Percentiles rank a stretch among this genome's conserved stretches.
Evolutionary conservation across 2,113 vertebrate genomes (phyloP).

Genomic region (Entomyzon cyanotis): DNA sequence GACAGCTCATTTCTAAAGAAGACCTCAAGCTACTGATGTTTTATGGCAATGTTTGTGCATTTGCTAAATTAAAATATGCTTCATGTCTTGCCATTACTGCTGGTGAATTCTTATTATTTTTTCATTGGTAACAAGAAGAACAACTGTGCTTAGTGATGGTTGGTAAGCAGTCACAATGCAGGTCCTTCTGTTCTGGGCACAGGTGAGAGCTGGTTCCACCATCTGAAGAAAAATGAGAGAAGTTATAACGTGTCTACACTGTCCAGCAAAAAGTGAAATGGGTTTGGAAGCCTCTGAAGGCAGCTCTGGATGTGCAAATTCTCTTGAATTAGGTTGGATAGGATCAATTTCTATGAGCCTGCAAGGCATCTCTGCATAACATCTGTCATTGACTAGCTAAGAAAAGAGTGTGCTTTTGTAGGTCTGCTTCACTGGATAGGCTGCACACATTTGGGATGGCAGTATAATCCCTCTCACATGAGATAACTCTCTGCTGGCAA

Average conservation of each 20-base stretch:
- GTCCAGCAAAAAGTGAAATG: not conserved
- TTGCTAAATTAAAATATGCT: slow-evolving; percentile 75
- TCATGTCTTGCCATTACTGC: slow-evolving; percentile 60
- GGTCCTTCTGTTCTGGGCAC: not conserved
- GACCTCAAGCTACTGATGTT: slow-evolving; percentile 29
- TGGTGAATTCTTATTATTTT: slow-evolving; percentile 60
- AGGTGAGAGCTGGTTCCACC: slow-evolving; percentile 5
- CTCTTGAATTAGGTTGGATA: not conserved
- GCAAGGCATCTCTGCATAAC: not conserved
- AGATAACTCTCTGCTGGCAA: not conserved
- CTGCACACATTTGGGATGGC: not conserved
- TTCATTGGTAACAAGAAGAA: slow-evolving; percentile 45
- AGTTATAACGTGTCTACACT: not conserved
- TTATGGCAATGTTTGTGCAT: slow-evolving; percentile 67
- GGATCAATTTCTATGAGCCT: not conserved
- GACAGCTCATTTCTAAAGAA: slow-evolving; percentile 54
- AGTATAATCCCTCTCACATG: not conserved
- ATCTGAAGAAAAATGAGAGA: slow-evolving; percentile 43
- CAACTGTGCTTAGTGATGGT: slow-evolving; percentile 28
- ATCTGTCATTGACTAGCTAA: not conserved
- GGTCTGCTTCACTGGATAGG: not conserved
- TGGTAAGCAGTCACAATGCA: slow-evolving; percentile 27
- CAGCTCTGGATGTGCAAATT: not conserved
- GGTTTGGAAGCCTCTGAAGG: not conserved
- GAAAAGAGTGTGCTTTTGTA: not conserved